Percentiles rank a stretch among this genome's conserved stretches.
Evolutionary conservation across 2,888 invertebrate genomes (phyloP).

Genomic region (Andrena minutula): DNA sequence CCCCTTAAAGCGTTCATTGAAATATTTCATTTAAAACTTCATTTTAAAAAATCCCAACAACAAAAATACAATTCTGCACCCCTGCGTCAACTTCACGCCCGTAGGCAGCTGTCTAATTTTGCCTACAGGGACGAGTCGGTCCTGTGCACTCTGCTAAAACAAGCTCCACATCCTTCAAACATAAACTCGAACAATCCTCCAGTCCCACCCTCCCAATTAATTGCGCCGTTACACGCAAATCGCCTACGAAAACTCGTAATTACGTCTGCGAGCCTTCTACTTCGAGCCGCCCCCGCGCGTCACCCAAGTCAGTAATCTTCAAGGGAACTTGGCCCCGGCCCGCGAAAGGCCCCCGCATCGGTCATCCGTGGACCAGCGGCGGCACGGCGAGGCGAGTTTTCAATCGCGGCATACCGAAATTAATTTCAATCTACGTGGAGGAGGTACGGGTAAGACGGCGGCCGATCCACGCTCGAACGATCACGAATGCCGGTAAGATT

Average conservation of each 20-base stretch:
- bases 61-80: too few relatives aligned
- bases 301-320: conserved; percentile 25
- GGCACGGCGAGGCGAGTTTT: conserved; percentile 63
- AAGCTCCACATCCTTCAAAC: not conserved
- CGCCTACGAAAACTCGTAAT: not conserved
- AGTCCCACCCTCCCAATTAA: not conserved
- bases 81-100: too few relatives aligned
- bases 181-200: not conserved
- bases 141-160: not conserved
- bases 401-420: conserved; percentile 77
- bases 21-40: too few relatives aligned
- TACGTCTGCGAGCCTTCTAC: not conserved
- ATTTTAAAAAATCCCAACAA: too few relatives aligned
- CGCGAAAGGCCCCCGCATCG: conserved; percentile 23
- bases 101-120: too few relatives aligned
- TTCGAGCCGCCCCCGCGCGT: not conserved
- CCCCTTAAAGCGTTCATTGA: too few relatives aligned
- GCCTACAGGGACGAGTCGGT: too few relatives aligned
- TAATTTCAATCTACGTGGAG: conserved; percentile 81
- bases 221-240: not conserved
- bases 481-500: conserved; percentile 81
- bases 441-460: conserved; percentile 55
- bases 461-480: conserved; percentile 75
- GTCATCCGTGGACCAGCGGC: conserved; percentile 31
- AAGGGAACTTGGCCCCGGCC: not conserved